These are phyloP conservation scores for Xanthorhoe spadicearia DNA, from an alignment of 2,888 invertebrate species.

Conservation along the genomic window DNA sequence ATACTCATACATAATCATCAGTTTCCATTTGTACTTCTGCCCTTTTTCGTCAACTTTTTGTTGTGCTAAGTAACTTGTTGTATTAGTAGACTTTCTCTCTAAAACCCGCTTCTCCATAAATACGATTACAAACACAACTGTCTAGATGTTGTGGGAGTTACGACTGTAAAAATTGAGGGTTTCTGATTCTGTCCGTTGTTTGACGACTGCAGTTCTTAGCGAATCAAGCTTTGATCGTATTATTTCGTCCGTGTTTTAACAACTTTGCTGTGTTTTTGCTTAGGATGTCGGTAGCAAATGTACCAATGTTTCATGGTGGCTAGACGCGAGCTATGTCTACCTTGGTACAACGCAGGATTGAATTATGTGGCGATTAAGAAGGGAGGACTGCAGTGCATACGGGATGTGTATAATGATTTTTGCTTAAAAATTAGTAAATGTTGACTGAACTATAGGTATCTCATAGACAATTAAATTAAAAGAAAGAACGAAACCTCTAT, in stretches of 20 bases:
- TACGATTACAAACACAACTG: not conserved
- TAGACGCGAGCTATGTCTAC: too few species aligned
- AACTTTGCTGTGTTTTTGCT: not conserved
- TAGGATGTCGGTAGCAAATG: not conserved
- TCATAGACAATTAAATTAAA: not conserved
- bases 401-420: too few species aligned
- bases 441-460: too few species aligned
- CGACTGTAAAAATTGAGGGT: not conserved
- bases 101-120: not conserved
- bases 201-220: not conserved
- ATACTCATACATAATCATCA: conserved; percentile 42
- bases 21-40: conserved; percentile 37
- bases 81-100: conserved; percentile 17
- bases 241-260: not conserved
- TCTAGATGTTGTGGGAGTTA: not conserved
- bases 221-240: not conserved
- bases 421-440: too few species aligned
- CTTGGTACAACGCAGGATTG: too few species aligned
- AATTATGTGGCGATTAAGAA: too few species aligned
- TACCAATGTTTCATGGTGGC: too few species aligned
- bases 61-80: conserved; percentile 22
- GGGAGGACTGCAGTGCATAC: too few species aligned
- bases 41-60: conserved; percentile 39
- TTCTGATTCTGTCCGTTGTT: not conserved
- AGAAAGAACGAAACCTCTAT: not conserved